Evolutionary conservation across 1,140 invertebrate species (phyloP).

Genomic region (Brachystomella parvula): DNA sequence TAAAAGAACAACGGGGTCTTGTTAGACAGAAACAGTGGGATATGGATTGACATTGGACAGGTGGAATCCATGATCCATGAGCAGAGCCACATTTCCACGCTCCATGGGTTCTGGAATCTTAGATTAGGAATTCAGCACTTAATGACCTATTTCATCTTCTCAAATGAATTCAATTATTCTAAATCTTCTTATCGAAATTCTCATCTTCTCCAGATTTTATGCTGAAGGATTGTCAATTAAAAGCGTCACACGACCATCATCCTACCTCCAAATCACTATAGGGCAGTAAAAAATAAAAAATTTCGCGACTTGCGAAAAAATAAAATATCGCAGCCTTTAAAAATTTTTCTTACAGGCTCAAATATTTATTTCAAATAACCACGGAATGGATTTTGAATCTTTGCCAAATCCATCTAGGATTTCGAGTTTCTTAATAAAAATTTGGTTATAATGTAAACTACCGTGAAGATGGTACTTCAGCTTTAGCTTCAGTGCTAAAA

Average conservation of each 20-base stretch:
- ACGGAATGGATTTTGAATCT: background rate
- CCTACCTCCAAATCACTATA: background rate
- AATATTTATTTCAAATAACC: background rate
- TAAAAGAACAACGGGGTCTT: background rate
- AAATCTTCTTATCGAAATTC: background rate
- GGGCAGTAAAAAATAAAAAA: background rate
- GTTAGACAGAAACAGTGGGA: background rate
- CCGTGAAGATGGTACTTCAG: background rate
- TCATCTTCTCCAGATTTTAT: background rate
- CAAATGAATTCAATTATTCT: background rate
- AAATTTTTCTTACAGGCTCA: background rate
- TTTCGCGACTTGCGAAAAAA: no score
- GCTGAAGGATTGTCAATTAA: background rate
- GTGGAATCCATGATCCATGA: background rate
- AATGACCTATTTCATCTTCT: conserved; percentile 1
- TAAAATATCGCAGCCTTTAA: no score
- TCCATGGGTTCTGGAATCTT: background rate
- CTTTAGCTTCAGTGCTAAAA: background rate
- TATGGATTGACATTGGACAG: background rate
- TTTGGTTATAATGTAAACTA: background rate
- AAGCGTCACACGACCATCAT: background rate
- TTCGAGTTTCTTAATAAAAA: background rate
- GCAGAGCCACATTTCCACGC: background rate
- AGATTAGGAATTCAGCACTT: background rate
- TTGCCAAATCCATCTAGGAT: background rate